Conservation (phyloP, 64 coral and sea anemone species). For the Montipora foliosa region DNA sequence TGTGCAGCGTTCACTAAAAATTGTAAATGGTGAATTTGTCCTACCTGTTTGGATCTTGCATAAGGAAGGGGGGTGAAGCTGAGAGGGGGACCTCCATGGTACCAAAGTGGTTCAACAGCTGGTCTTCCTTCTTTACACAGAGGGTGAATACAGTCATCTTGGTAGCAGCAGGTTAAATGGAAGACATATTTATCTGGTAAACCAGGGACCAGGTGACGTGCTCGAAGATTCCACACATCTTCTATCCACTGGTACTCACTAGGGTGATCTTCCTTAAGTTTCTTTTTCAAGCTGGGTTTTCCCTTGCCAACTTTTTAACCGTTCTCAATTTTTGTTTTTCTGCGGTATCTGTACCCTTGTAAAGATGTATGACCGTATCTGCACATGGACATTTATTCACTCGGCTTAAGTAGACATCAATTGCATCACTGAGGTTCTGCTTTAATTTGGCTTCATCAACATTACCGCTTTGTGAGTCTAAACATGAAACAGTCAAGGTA, state of each 20-base stretch:
- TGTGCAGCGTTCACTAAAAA: neutral
- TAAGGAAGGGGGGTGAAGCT: conserved; percentile 49
- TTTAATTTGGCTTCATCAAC: conserved; percentile 58
- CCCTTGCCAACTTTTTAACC: conserved; percentile 27
- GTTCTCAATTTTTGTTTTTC: neutral
- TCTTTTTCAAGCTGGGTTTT: neutral
- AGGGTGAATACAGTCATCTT: conserved; percentile 60
- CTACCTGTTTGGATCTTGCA: conserved; percentile 40
- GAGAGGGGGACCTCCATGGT: conserved; percentile 49
- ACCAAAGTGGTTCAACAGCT: conserved; percentile 19
- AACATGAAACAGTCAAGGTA: conserved; percentile 70
- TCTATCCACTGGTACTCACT: conserved; percentile 44
- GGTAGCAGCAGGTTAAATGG: conserved; percentile 47
- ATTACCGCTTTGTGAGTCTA: conserved; percentile 38
- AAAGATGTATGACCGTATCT: conserved; percentile 36
- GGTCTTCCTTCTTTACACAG: conserved; percentile 39
- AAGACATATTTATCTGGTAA: conserved; percentile 71
- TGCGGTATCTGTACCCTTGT: conserved; percentile 45
- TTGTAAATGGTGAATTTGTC: neutral
- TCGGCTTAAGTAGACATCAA: conserved; percentile 61
- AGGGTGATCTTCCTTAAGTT: conserved; percentile 35
- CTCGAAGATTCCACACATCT: conserved; percentile 25
- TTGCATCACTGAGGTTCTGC: conserved; percentile 68
- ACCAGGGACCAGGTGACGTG: conserved; percentile 24
- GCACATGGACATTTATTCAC: conserved; percentile 61